Evolutionary conservation across 2,113 vertebrate species (phyloP).

Genomic region (Pachypanchax playfairii): DNA sequence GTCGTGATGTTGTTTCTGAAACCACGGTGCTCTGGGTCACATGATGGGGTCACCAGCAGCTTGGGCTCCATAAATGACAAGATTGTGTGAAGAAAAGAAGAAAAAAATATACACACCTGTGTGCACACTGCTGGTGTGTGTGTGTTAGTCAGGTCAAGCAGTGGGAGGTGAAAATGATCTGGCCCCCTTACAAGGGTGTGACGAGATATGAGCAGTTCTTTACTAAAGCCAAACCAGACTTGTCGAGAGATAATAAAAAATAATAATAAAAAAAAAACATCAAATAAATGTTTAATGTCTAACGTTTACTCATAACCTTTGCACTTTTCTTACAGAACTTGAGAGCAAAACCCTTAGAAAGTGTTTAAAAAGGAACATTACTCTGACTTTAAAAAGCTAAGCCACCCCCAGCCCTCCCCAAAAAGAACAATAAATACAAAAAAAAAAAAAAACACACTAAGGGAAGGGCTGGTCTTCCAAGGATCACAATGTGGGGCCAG

Average conservation of each 20-base stretch:
- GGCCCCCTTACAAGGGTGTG: slow-evolving; percentile 33
- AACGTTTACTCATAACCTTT: no score
- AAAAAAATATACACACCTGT: slow-evolving; percentile 43
- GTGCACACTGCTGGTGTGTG: slow-evolving; percentile 19
- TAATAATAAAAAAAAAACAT: no score
- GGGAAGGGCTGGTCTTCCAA: slow-evolving; percentile 21
- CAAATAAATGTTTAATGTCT: no score
- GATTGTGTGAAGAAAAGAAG: slow-evolving; percentile 10
- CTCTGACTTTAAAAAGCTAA: slow-evolving; percentile 32
- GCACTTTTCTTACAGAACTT: no score
- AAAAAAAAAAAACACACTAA: slow-evolving; percentile 12
- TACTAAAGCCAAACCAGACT: slow-evolving; percentile 34
- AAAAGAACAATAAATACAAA: background rate
- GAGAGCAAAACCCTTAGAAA: no score
- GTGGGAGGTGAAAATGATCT: slow-evolving; percentile 33
- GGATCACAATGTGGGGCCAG: slow-evolving; percentile 2
- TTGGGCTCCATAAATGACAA: slow-evolving; percentile 2
- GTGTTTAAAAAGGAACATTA: background rate
- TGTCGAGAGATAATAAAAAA: no score
- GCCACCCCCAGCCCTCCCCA: no score
- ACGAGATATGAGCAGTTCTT: slow-evolving; percentile 1
- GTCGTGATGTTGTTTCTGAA: slow-evolving; percentile 32
- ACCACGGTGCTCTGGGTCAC: slow-evolving; percentile 27
- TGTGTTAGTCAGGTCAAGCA: slow-evolving; percentile 8
- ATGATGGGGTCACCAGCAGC: slow-evolving; percentile 41